phyloP scores from a whole-genome alignment of 2,113 vertebrate species.

The Lamprotornis superbus region DNA sequence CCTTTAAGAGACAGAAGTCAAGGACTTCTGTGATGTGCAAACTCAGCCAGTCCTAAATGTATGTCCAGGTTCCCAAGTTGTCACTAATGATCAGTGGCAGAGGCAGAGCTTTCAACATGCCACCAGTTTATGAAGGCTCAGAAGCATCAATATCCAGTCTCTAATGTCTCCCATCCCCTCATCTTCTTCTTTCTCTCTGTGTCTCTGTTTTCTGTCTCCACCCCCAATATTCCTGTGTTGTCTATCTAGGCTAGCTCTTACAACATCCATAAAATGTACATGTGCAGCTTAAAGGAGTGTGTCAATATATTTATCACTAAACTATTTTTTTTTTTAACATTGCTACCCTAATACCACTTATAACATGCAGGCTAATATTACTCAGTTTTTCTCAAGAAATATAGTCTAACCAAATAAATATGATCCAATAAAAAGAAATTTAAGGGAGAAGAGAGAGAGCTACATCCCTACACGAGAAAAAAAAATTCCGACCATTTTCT shows the following conservation, averaged over 20 bases:
- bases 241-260: neutral
- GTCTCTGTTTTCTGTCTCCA: neutral
- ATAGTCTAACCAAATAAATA: neutral
- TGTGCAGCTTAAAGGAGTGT: neutral
- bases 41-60: neutral
- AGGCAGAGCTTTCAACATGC: neutral
- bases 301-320: neutral
- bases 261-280: neutral
- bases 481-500: neutral
- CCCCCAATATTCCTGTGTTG: fast-evolving
- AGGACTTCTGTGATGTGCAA: neutral
- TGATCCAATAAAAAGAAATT: neutral
- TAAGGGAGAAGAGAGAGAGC: neutral
- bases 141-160: neutral
- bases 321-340: neutral
- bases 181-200: neutral
- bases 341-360: neutral
- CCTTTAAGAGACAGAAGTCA: neutral
- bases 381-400: neutral
- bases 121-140: neutral
- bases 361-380: neutral
- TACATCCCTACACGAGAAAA: neutral
- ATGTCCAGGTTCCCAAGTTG: neutral
- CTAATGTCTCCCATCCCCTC: neutral
- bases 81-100: neutral